These are phyloP conservation scores for Blennius ocellaris DNA, from an alignment of 2,113 vertebrate genomes.

Conservation along the genomic window DNA sequence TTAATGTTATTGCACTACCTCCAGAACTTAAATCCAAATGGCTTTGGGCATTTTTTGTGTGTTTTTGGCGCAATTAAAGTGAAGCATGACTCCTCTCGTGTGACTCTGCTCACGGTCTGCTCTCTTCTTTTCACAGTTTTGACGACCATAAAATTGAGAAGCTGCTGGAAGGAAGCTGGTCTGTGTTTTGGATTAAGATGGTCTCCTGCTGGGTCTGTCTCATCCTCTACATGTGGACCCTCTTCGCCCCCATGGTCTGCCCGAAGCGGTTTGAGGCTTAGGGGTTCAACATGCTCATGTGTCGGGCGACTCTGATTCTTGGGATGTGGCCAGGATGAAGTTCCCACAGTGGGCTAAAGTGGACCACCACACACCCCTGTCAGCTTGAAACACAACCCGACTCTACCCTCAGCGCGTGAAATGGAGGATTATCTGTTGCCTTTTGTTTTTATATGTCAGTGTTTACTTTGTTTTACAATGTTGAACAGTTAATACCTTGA, in stretches of 20 bases:
- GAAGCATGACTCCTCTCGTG: background rate
- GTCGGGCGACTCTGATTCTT: slow-evolving; percentile 21
- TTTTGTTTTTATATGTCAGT: slow-evolving; percentile 67
- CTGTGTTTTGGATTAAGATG: slow-evolving; percentile 98
- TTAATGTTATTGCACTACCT: no score
- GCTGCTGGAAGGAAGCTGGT: slow-evolving; percentile 92
- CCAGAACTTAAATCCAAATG: no score
- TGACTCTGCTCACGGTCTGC: background rate
- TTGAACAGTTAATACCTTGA: slow-evolving; percentile 66
- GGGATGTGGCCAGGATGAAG: slow-evolving; percentile 29
- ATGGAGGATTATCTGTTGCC: slow-evolving; percentile 68
- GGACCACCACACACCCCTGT: slow-evolving; percentile 50
- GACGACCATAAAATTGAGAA: slow-evolving; percentile 91
- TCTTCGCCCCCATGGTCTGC: slow-evolving; percentile 91
- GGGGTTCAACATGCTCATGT: background rate
- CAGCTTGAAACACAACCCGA: slow-evolving; percentile 58
- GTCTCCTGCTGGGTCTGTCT: slow-evolving; percentile 95
- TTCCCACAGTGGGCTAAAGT: slow-evolving; percentile 44
- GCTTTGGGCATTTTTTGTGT: no score
- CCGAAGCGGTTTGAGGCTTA: slow-evolving; percentile 84
- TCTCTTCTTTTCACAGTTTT: slow-evolving; percentile 81
- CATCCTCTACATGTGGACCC: slow-evolving; percentile 89
- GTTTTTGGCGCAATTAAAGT: no score
- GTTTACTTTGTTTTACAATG: slow-evolving; percentile 50
- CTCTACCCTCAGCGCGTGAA: slow-evolving; percentile 59